These are phyloP conservation scores for Sarotherodon lohbergeri DNA, from an alignment of 2,113 vertebrate species.

Conservation along the genomic window DNA sequence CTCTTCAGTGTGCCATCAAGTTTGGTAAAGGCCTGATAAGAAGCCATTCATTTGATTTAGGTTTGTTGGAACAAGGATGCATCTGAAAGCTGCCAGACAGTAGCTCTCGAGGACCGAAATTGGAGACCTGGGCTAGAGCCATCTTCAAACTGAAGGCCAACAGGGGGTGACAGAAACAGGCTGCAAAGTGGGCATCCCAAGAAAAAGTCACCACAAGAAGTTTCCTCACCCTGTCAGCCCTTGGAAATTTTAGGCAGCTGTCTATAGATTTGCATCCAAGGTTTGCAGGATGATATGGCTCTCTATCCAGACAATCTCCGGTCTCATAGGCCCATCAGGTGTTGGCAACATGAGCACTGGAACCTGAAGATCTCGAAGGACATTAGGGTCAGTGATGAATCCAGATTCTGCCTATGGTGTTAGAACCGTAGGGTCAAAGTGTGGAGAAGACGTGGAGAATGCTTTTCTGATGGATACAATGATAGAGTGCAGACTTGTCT, in stretches of 20 bases:
- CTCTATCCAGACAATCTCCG: neutral
- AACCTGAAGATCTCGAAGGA: too few relatives aligned
- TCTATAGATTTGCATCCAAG: neutral
- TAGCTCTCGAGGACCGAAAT: rapidly evolving
- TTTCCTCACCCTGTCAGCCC: neutral
- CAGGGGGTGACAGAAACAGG: neutral
- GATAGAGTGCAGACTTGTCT: rapidly evolving
- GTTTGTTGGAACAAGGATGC: neutral
- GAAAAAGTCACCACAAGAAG: neutral
- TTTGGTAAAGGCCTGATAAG: neutral
- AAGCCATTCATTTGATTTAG: neutral
- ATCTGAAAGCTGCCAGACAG: neutral
- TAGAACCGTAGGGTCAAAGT: neutral
- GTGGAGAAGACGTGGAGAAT: neutral
- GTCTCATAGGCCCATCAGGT: neutral
- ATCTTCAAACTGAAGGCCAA: neutral
- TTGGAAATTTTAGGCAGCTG: neutral
- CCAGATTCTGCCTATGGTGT: neutral
- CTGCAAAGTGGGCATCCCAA: neutral
- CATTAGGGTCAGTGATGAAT: too few relatives aligned
- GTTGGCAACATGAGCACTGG: neutral
- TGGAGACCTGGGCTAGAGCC: neutral
- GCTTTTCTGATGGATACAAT: neutral
- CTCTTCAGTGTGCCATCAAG: neutral
- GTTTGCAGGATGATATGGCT: neutral